A percentile compares a stretch with the other conserved stretches of the same genome.
These are phyloP conservation scores for Cathartes aura DNA, from an alignment of 2,113 vertebrate species.

Conservation along the genomic window DNA sequence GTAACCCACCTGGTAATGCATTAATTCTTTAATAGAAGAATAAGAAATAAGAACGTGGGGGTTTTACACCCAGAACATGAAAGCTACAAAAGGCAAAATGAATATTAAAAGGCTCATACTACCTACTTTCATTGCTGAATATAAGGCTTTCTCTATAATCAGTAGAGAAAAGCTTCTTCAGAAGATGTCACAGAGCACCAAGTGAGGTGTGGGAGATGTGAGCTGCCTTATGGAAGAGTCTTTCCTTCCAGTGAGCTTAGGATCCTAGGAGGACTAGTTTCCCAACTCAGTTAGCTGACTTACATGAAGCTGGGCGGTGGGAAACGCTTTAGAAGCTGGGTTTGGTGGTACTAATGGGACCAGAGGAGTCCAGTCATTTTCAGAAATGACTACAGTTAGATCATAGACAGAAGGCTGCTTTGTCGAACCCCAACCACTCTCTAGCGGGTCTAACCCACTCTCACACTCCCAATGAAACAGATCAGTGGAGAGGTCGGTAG, in stretches of 20 bases:
- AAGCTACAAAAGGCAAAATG: background rate
- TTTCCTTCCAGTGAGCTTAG: background rate
- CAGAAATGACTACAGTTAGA: background rate
- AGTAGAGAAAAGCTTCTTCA: background rate
- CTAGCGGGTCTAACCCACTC: background rate
- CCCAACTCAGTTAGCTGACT: background rate
- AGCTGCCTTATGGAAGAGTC: background rate
- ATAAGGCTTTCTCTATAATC: background rate
- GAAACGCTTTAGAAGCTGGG: background rate
- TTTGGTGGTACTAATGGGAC: background rate
- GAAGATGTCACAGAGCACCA: background rate
- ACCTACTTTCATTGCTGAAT: background rate
- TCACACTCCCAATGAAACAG: background rate
- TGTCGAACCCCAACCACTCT: accelerated
- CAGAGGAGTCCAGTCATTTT: background rate
- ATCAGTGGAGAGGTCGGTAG: background rate
- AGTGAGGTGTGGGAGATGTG: background rate
- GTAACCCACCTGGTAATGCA: background rate
- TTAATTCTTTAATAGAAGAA: background rate
- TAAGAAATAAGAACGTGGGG: background rate
- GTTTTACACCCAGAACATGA: background rate
- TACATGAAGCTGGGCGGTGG: background rate
- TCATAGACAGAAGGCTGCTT: background rate
- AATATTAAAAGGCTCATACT: background rate
- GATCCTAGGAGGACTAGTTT: background rate